phyloP scores from a whole-genome alignment of 2,113 vertebrate species.

The Thamnophis sirtalis region DNA sequence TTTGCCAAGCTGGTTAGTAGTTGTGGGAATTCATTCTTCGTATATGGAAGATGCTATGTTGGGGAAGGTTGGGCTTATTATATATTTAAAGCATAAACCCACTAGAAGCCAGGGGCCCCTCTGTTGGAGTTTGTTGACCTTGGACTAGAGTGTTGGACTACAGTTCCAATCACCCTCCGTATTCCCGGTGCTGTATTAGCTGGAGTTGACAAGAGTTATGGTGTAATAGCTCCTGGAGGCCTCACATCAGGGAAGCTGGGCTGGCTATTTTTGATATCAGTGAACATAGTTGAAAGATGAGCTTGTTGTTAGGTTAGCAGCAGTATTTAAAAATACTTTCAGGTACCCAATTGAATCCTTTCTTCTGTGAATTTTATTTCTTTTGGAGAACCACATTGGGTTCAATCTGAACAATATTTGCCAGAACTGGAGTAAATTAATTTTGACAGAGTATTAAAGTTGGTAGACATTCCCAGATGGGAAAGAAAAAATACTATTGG shows the following conservation, averaged over 20 bases:
- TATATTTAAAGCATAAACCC: background rate
- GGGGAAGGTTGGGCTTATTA: background rate
- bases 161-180: background rate
- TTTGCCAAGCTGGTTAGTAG: background rate
- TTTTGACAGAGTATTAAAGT: background rate
- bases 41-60: background rate
- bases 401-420: background rate
- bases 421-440: background rate
- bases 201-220: background rate
- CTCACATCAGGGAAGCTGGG: background rate
- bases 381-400: background rate
- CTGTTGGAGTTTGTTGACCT: background rate
- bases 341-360: background rate
- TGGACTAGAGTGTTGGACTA: background rate
- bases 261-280: background rate
- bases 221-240: background rate
- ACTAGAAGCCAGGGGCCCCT: background rate
- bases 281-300: background rate
- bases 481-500: background rate
- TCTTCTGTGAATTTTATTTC: background rate
- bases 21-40: background rate
- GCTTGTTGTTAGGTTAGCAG: background rate
- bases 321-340: background rate
- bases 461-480: background rate
- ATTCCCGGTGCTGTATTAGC: background rate